Percentiles rank a stretch among this genome's conserved stretches.
phyloP scores from a whole-genome alignment of 2,888 invertebrate genomes.

The Amphipoea lucens region DNA sequence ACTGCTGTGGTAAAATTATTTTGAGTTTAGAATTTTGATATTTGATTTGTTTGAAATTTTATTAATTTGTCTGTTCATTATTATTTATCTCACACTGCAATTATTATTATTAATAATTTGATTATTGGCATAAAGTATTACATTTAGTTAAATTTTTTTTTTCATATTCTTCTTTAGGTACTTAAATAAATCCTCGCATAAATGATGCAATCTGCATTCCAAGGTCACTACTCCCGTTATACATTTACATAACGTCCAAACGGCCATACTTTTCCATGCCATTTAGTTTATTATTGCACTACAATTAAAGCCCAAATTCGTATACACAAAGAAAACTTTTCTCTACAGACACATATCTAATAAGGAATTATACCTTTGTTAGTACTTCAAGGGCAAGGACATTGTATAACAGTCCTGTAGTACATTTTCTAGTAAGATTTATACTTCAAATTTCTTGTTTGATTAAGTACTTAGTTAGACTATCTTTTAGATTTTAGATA shows the following conservation, averaged over 20 bases:
- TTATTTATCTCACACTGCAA: neutral
- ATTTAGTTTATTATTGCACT: neutral
- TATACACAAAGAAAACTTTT: conserved; percentile 15
- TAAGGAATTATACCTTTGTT: conserved; percentile 13
- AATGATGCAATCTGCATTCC: conserved; percentile 4
- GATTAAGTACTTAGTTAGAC: neutral
- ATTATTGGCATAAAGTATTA: no score
- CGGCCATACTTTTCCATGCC: neutral
- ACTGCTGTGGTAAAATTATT: neutral
- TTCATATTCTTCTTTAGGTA: neutral
- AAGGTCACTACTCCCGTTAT: conserved; percentile 6
- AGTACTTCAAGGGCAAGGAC: conserved; percentile 31
- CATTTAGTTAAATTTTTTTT: no score
- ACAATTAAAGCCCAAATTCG: conserved; percentile 30
- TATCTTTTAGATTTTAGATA: neutral
- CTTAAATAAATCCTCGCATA: neutral
- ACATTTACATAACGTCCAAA: conserved; percentile 10
- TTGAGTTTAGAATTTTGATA: neutral
- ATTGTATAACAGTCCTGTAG: neutral
- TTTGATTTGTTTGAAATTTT: neutral
- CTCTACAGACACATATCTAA: conserved; percentile 25
- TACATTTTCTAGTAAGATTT: neutral
- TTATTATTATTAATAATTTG: no score
- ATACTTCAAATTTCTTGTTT: neutral
- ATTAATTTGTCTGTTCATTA: neutral